Evolutionary conservation across 1,140 invertebrate species (phyloP), one percentile per base, ranked within the genome.

Genomic region (Oryctes rhinoceros): DNA sequence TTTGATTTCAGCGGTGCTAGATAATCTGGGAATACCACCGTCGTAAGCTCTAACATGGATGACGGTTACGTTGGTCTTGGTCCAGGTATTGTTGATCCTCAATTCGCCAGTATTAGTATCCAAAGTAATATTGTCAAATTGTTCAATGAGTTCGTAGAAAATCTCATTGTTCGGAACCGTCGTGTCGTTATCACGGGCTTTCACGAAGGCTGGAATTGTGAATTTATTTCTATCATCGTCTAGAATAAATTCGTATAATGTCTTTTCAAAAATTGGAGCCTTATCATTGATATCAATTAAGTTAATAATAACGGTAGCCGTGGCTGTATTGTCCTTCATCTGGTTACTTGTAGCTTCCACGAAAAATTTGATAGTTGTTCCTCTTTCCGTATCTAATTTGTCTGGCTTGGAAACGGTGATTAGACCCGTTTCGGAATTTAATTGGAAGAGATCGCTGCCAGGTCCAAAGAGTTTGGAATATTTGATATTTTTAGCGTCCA

Each of bases 231-330:
- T 88, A 84, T 95, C 93, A 6, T 91, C 88, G 76, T 94, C 93
- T 44, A 97, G 88, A 77, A 94, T 93, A 82, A 96, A 96, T 85
- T 96, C 94, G 86, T 97, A 97, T 1, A 93, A 87, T 9, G 91
- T 88, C 85, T 93, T 93, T 79, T 95, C 92, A 84, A 98, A 98
- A 77, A 92, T 89, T 18, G 96, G 96, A 67, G 91, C 90, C 86
- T 97, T 94, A 86, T 98, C 96, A 87, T 98, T 98, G 18, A 96
- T 92, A 88, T 97, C 96, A 80, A 95, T 87, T 71, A 96, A 88
- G 87, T 92, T 92, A 81, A 96, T 91, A 78, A 93, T 91, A 67
- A 97, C 90, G 79, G 91, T 91, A 78, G 94, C 93, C 48, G 90
- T 91, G 18, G 93, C 92, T 79, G 90, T 91, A 83, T 95, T 92